phyloP scores from a whole-genome alignment of 1,140 invertebrate species.

The Pomacea maculata region DNA sequence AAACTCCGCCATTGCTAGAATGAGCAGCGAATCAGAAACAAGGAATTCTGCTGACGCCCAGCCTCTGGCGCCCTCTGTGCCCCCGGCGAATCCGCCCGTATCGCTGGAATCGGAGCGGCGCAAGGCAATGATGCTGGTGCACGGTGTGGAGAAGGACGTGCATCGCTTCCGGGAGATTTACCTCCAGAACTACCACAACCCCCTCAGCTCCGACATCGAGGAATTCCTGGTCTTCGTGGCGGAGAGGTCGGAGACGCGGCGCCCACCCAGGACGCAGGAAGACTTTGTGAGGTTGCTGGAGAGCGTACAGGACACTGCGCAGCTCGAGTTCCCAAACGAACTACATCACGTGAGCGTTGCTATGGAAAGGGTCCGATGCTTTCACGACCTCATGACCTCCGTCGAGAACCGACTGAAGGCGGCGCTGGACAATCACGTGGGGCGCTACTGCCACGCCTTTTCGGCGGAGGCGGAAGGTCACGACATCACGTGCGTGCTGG shows the following conservation, averaged over 20 bases:
- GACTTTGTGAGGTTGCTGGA: constrained; percentile 22
- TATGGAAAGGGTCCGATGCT: constrained; percentile 24
- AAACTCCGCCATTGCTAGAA: no score
- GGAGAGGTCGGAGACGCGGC: constrained; percentile 23
- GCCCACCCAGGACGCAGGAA: constrained; percentile 14
- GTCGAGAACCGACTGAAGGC: constrained; percentile 21
- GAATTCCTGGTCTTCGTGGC: constrained; percentile 30
- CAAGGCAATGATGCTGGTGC: constrained; percentile 38
- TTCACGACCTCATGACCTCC: constrained; percentile 26
- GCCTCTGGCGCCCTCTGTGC: no score
- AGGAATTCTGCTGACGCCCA: not conserved
- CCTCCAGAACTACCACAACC: constrained; percentile 31
- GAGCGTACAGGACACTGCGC: constrained; percentile 18
- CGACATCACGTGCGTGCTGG: constrained; percentile 33
- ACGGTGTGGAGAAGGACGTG: constrained; percentile 29
- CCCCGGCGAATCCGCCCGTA: constrained; percentile 12
- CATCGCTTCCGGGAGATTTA: constrained; percentile 37
- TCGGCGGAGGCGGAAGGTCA: constrained; percentile 29
- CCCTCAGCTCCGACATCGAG: constrained; percentile 26
- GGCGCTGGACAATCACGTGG: constrained; percentile 34
- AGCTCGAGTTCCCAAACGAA: constrained; percentile 24
- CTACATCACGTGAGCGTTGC: constrained; percentile 24
- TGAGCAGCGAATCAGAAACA: not conserved
- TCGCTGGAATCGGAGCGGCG: constrained; percentile 40
- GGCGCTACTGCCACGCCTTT: constrained; percentile 42